phyloP scores from a whole-genome alignment of 2,113 vertebrate species.

The Etia nguti region DNA sequence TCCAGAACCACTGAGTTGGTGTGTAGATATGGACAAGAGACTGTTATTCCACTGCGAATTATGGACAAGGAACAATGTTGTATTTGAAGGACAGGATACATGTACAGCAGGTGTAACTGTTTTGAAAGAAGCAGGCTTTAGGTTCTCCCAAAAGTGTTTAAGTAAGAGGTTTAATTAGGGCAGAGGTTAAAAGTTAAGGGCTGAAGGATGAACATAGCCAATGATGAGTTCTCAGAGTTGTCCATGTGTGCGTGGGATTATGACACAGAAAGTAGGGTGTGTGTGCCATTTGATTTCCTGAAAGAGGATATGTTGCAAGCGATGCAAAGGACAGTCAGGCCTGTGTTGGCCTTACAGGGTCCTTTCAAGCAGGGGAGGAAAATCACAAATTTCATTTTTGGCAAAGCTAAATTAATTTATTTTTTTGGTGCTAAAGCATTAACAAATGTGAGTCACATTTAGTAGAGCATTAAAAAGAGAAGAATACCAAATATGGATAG shows the following conservation, averaged over 20 bases:
- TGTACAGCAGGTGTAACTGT: background rate
- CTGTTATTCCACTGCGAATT: background rate
- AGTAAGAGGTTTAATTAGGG: background rate
- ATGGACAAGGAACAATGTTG: background rate
- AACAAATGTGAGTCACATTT: background rate
- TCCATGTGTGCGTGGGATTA: background rate
- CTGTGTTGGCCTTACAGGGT: background rate
- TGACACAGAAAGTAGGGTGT: background rate
- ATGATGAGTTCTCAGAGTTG: background rate
- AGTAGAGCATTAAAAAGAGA: background rate
- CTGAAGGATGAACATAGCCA: background rate
- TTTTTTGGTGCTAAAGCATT: background rate
- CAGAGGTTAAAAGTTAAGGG: background rate
- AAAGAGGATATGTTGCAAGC: conserved; percentile 43
- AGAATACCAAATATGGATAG: background rate
- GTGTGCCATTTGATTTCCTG: conserved; percentile 30
- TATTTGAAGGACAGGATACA: background rate
- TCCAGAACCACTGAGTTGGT: background rate
- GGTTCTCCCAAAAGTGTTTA: background rate
- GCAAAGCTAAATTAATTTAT: background rate
- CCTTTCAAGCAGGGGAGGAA: background rate
- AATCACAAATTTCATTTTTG: background rate
- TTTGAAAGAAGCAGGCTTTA: background rate
- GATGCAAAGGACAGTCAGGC: background rate
- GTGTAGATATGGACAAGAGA: background rate